A percentile compares a stretch with the other conserved stretches of the same genome.
Evolutionary conservation across 2,888 invertebrate genomes (phyloP).

Genomic region (Oasisia sp.): DNA sequence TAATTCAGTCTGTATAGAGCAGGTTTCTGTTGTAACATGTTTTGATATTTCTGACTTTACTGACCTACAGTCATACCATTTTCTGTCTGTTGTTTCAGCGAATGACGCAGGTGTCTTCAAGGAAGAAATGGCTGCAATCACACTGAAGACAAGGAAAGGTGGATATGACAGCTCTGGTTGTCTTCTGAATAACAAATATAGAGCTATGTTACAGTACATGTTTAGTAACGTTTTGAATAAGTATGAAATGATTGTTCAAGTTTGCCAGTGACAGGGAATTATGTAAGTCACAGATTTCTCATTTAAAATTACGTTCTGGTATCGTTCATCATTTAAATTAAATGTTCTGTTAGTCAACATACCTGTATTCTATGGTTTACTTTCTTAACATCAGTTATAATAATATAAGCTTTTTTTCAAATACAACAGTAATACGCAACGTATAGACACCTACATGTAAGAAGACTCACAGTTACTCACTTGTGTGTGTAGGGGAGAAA

Average conservation of each 20-base stretch:
- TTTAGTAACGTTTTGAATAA: background rate
- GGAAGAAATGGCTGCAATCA: slow-evolving; percentile 87
- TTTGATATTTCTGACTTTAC: slow-evolving; percentile 26
- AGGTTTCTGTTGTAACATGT: background rate
- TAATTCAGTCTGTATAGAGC: background rate
- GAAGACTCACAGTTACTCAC: background rate
- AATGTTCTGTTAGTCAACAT: too few relatives aligned
- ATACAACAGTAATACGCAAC: too few relatives aligned
- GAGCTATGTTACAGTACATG: background rate
- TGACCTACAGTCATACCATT: too few relatives aligned
- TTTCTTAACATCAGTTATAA: too few relatives aligned
- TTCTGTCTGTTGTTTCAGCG: slow-evolving; percentile 69
- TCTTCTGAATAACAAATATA: background rate
- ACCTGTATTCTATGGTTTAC: too few relatives aligned
- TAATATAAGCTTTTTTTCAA: too few relatives aligned
- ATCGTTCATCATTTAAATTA: too few relatives aligned
- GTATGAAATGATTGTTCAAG: background rate
- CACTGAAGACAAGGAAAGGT: slow-evolving; percentile 81
- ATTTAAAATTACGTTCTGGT: too few relatives aligned
- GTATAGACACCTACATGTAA: background rate
- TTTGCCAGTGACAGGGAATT: too few relatives aligned
- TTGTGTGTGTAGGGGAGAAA: slow-evolving; percentile 66
- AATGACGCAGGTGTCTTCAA: slow-evolving; percentile 89
- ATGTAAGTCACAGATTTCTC: too few relatives aligned
- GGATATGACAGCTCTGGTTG: slow-evolving; percentile 32